Conservation (phyloP, 2,797 vertebrate species). For the Alauda arvensis region DNA sequence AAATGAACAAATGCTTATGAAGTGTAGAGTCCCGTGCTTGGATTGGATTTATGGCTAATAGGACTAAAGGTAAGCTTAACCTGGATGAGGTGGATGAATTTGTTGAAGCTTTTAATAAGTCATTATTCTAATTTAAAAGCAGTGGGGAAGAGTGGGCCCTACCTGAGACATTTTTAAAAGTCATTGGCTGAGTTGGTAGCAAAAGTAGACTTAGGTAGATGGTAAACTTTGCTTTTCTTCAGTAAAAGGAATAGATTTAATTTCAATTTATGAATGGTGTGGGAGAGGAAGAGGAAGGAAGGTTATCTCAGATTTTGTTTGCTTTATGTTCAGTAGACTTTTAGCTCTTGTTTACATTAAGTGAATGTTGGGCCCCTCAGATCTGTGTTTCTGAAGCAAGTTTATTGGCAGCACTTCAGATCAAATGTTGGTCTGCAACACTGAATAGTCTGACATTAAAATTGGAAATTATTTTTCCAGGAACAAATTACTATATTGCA, state of each 20-base stretch:
- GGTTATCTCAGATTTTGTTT: constrained; percentile 1
- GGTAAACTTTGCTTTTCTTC: neutral
- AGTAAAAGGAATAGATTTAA: neutral
- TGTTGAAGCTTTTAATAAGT: constrained; percentile 53
- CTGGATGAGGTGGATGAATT: constrained; percentile 17
- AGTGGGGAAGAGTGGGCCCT: neutral
- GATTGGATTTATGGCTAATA: constrained; percentile 58
- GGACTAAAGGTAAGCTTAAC: constrained; percentile 59
- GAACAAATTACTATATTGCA: neutral
- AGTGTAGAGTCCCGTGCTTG: constrained; percentile 27
- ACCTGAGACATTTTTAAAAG: neutral
- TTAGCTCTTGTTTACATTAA: constrained; percentile 1
- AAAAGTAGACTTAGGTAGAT: neutral
- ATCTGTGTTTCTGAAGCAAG: constrained; percentile 16
- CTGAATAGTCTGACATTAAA: neutral
- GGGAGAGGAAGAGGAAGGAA: constrained; percentile 5
- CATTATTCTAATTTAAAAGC: constrained; percentile 63
- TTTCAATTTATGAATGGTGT: neutral
- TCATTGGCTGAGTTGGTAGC: constrained; percentile 21
- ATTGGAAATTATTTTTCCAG: constrained; percentile 6
- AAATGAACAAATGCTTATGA: constrained; percentile 52
- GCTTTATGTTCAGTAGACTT: constrained; percentile 12
- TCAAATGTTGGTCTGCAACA: neutral
- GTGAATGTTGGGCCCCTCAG: constrained; percentile 9
- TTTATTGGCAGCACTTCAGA: constrained; percentile 5